Conservation (phyloP, 1,140 invertebrate species). For the Lutraria rhynchaena region DNA sequence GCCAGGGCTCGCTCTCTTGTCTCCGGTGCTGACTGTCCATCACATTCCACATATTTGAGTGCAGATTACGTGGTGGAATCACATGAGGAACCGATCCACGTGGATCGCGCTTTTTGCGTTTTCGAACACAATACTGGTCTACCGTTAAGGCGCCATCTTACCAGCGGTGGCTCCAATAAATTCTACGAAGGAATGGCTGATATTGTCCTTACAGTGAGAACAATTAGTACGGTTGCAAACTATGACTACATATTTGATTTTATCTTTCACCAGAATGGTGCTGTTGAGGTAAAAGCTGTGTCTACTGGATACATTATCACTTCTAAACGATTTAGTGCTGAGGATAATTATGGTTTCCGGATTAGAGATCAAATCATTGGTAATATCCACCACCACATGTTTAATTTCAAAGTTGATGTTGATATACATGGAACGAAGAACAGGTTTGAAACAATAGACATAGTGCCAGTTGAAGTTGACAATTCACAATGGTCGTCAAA, state of each 20-base stretch:
- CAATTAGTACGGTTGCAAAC: conserved; percentile 66
- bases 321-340: conserved; percentile 29
- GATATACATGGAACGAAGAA: conserved; percentile 67
- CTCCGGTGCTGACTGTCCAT: conserved; percentile 68
- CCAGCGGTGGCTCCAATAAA: conserved; percentile 25
- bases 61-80: conserved; percentile 35
- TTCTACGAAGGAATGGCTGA: conserved; percentile 67
- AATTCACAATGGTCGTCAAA: conserved; percentile 45
- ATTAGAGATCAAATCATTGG: conserved; percentile 56
- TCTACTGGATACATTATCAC: conserved; percentile 67
- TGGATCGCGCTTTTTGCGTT: conserved; percentile 68
- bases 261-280: conserved; percentile 75
- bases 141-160: conserved; percentile 70
- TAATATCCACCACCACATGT: conserved; percentile 70
- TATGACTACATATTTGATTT: conserved; percentile 77
- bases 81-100: conserved; percentile 15
- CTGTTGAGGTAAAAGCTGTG: conserved; percentile 65
- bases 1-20: conserved; percentile 41
- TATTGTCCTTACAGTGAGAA: conserved; percentile 68
- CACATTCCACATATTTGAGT: conserved; percentile 61
- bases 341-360: conserved; percentile 61
- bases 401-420: conserved; percentile 72
- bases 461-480: conserved; percentile 54
- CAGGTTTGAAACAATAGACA: conserved; percentile 69
- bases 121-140: conserved; percentile 75